Evolutionary conservation across 2,888 invertebrate genomes (phyloP), one percentile per base, ranked within the genome.

Genomic region (Pseudoips prasinana): DNA sequence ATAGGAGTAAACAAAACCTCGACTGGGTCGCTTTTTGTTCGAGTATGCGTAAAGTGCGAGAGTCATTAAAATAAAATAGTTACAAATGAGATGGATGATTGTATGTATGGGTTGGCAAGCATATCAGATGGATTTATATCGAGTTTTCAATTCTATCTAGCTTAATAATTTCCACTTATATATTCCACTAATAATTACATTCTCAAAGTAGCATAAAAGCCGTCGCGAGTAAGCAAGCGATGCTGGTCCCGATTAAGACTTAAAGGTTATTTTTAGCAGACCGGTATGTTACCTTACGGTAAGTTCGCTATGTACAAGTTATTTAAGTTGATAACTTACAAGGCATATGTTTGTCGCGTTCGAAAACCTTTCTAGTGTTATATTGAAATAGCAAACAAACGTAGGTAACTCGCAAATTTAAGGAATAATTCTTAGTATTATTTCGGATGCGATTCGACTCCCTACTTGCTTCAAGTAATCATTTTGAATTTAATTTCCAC

Each of bases 261-360:
- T 11, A 25, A 32, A 43, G 38, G 58, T 45, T 68, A 66, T 68
- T 59, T 64, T 63, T 60, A 67, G 53, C 41, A 22, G 48, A 62
- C 68, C 58, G 58, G 65, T 64, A 40, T 45, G 46, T 52, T 52
- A 59, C 58, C 44, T n/a, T n/a, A 59, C 58, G 41, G 59, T 63
- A 61, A 64, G 58, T 47, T 47, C 45, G 38, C 37, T 45, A 33
- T 33, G 42, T 44, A 39, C 46, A 37, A 44, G 46, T 44, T 48
- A 43, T 39, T 40, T 43, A 39, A 53, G 27, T 36, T 33, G 25
- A 37, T 42, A 32, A 33, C 27, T 33, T 7, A 20, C 8, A 20
- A 24, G 31, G 34, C 23, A 3, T 20, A 7, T 20, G 14, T 10
- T 17, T 18, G 3, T 23, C 8, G 22, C 25, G 17, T 22, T 27